Percentiles rank a stretch among this genome's conserved stretches.
These are phyloP conservation scores for Tetramorium parvispinum DNA, from an alignment of 1,140 invertebrate species.

Conservation along the genomic window DNA sequence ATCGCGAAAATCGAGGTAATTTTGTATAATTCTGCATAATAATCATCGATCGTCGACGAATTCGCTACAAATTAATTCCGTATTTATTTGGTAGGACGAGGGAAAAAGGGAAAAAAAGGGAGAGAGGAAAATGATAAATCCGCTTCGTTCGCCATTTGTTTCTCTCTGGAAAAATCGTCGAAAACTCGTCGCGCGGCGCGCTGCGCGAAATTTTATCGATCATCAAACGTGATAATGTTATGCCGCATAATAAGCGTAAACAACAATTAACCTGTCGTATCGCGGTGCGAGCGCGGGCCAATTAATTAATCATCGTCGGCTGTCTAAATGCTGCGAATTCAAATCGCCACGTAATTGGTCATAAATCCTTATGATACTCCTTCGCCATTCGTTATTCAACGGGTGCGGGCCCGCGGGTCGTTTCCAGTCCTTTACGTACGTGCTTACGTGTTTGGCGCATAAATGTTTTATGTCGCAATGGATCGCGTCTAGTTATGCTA, in stretches of 20 bases:
- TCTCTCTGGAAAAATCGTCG: conserved; percentile 41
- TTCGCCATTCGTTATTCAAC: conserved; percentile 42
- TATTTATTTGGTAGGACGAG: conserved; percentile 27
- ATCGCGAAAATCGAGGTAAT: conserved; percentile 51
- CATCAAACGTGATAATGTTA: conserved; percentile 53
- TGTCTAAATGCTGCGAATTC: conserved; percentile 57
- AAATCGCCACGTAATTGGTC: conserved; percentile 54
- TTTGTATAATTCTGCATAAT: conserved; percentile 63
- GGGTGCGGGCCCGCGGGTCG: not conserved
- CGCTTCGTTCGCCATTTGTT: conserved; percentile 8
- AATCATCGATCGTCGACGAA: conserved; percentile 50
- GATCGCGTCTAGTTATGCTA: not conserved
- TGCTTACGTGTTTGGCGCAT: not conserved
- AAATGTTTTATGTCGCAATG: conserved; percentile 11
- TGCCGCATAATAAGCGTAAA: conserved; percentile 61
- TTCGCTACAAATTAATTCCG: conserved; percentile 51
- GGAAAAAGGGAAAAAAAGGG: not conserved
- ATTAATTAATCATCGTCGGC: conserved; percentile 60
- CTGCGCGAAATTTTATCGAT: conserved; percentile 53
- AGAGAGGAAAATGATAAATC: conserved; percentile 14
- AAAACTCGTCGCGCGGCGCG: conserved; percentile 22
- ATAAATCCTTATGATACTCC: conserved; percentile 42
- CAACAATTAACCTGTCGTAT: conserved; percentile 58
- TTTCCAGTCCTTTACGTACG: not conserved
- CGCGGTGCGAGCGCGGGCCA: conserved; percentile 34